Conservation (phyloP, 2,113 vertebrate genomes). For the Sphaerodactylus townsendi region DNA sequence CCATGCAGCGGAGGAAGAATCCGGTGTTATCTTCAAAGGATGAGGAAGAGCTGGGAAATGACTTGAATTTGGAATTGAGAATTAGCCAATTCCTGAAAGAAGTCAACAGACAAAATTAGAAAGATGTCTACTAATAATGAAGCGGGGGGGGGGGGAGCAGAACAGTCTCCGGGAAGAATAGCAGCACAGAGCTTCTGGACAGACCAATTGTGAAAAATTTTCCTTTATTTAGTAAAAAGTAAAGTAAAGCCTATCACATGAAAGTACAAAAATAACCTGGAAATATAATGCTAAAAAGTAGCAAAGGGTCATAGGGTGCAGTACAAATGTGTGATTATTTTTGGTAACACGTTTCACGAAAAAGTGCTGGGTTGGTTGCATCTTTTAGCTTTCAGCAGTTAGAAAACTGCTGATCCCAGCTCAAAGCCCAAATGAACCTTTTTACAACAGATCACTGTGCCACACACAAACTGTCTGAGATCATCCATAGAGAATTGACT, state of each 20-base stretch:
- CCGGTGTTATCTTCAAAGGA: no score
- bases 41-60: neutral
- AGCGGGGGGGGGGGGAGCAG: neutral
- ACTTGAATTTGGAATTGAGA: neutral
- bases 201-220: neutral
- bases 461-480: neutral
- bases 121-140: neutral
- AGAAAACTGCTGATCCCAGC: neutral
- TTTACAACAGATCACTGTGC: rapidly evolving
- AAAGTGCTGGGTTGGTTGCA: neutral
- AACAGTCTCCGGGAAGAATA: neutral
- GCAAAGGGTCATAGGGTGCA: neutral
- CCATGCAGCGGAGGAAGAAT: no score
- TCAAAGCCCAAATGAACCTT: neutral
- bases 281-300: neutral
- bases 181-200: neutral
- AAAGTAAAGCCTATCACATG: neutral
- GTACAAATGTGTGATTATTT: neutral
- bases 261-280: neutral
- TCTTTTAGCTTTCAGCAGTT: neutral
- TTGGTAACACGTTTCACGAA: neutral
- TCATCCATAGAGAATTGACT: neutral
- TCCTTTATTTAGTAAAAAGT: neutral
- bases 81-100: neutral
- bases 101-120: neutral